These are phyloP conservation scores for Tuberolachnus salignus DNA, from an alignment of 2,888 invertebrate species.

Conservation along the genomic window DNA sequence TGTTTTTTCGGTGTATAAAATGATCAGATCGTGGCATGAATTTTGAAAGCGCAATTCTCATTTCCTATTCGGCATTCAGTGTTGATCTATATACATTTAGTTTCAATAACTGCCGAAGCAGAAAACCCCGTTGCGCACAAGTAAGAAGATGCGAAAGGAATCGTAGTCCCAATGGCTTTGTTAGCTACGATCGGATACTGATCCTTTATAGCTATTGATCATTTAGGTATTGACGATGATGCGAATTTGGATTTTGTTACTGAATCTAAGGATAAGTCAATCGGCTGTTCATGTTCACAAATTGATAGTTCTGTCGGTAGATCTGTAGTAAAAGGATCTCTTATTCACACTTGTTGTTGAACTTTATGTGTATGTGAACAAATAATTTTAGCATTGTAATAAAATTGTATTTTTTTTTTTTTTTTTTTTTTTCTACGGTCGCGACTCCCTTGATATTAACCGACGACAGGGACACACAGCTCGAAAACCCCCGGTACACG, in stretches of 20 bases:
- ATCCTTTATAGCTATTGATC: not conserved
- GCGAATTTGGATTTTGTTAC: not conserved
- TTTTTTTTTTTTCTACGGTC: too few species aligned
- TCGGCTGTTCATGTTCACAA: not conserved
- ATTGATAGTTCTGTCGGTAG: not conserved
- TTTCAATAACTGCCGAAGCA: constrained; percentile 20
- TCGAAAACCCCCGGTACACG: too few species aligned
- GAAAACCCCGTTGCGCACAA: constrained; percentile 24
- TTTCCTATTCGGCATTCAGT: not conserved
- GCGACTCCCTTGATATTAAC: too few species aligned
- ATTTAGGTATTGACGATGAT: not conserved
- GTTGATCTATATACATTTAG: not conserved
- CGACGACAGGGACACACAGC: too few species aligned
- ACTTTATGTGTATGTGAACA: not conserved
- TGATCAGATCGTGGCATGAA: constrained; percentile 3
- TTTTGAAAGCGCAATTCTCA: constrained; percentile 18
- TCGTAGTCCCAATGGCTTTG: constrained; percentile 3
- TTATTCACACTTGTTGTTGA: constrained; percentile 4
- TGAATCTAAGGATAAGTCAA: constrained; percentile 10
- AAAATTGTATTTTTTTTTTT: too few species aligned
- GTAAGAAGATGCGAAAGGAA: constrained; percentile 17
- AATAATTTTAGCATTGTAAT: constrained; percentile 7
- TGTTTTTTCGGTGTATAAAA: constrained; percentile 15
- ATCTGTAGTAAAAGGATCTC: constrained; percentile 5
- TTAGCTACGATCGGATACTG: constrained; percentile 3